These are phyloP conservation scores for Xestia sexstrigata DNA, from an alignment of 2,888 invertebrate genomes.

Conservation along the genomic window DNA sequence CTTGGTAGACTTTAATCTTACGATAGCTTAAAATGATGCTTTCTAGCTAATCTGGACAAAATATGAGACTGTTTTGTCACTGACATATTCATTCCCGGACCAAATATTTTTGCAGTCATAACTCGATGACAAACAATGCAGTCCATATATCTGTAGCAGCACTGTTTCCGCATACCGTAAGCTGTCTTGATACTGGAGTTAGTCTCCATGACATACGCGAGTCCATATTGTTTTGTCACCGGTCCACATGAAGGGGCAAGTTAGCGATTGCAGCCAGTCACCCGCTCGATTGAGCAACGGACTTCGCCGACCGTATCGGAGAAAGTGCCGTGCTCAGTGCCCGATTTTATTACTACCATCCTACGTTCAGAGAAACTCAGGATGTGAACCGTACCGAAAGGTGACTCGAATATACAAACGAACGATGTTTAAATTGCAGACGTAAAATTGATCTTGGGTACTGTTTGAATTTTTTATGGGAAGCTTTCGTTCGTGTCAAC, in stretches of 20 bases:
- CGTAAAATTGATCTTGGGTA: conserved; percentile 42
- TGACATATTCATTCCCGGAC: conserved; percentile 7
- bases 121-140: conserved; percentile 6
- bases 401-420: conserved; percentile 62
- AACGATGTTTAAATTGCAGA: conserved; percentile 57
- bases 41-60: conserved; percentile 3
- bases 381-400: conserved; percentile 64
- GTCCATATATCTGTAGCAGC: conserved; percentile 2
- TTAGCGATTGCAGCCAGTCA: conserved; percentile 56
- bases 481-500: conserved; percentile 34
- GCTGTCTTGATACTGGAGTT: background rate
- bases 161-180: conserved; percentile 19
- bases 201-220: conserved; percentile 28
- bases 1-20: conserved; percentile 16
- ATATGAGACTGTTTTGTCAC: background rate
- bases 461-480: conserved; percentile 41
- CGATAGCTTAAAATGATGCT: conserved; percentile 8
- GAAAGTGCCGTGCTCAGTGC: conserved; percentile 66
- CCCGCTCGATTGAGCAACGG: conserved; percentile 68
- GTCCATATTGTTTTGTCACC: conserved; percentile 44
- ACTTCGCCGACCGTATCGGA: conserved; percentile 63
- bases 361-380: conserved; percentile 71
- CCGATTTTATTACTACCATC: conserved; percentile 67
- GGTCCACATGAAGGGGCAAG: conserved; percentile 57
- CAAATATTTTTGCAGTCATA: conserved; percentile 18